Evolutionary conservation across 2,113 vertebrate species (phyloP).

Genomic region (Lophius piscatorius): DNA sequence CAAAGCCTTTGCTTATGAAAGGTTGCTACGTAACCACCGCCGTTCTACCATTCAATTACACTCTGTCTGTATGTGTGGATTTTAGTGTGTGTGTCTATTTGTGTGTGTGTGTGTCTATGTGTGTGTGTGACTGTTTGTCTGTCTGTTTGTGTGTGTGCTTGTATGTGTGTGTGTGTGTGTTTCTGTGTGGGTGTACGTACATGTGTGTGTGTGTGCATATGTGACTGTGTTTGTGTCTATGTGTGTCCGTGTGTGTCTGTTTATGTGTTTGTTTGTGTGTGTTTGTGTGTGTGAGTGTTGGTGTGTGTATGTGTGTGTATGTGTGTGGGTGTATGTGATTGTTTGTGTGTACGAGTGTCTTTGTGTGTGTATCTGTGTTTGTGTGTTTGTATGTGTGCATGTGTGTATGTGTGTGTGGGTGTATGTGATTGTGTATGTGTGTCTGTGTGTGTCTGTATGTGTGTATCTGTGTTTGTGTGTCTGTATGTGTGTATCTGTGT

Average conservation of each 20-base stretch:
- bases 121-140: no score
- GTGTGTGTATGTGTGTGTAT: conserved; percentile 5
- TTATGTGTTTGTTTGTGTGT: conserved; percentile 12
- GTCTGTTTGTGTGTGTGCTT: conserved; percentile 10
- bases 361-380: conserved; percentile 3
- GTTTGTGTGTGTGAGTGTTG: conserved; percentile 2
- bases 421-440: not conserved
- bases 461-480: conserved; percentile 7
- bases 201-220: not conserved
- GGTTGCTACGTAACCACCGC: conserved; percentile 57
- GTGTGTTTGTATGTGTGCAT: conserved; percentile 2
- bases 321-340: not conserved
- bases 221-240: conserved; percentile 10
- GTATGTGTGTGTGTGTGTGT: not conserved
- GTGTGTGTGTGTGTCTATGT: conserved; percentile 3
- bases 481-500: conserved; percentile 1
- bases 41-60: conserved; percentile 20
- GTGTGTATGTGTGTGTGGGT: conserved; percentile 12
- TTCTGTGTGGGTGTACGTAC: conserved; percentile 10
- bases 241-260: not conserved
- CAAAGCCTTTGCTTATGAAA: conserved; percentile 42
- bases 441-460: no score
- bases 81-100: conserved; percentile 3
- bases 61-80: no score
- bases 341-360: no score